A percentile compares a stretch with the other conserved stretches of the same genome.
These are phyloP conservation scores for Trididemnum clinides DNA, from an alignment of 23 tunicate genomes.

Conservation along the genomic window DNA sequence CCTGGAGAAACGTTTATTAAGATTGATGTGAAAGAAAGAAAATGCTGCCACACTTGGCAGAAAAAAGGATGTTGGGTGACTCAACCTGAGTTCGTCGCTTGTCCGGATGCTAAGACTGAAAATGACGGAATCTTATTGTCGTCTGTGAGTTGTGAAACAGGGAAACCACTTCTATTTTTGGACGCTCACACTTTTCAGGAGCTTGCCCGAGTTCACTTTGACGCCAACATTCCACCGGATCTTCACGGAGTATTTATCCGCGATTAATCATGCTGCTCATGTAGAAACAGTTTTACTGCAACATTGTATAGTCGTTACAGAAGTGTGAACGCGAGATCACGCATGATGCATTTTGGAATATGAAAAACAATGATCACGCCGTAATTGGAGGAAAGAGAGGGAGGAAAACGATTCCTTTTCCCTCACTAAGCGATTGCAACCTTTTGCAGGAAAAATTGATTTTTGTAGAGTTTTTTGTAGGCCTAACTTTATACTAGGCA, in stretches of 20 bases:
- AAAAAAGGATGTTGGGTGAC: conserved; percentile 92
- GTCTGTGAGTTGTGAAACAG: conserved; percentile 57
- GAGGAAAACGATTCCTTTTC: too few relatives aligned
- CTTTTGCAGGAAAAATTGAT: too few relatives aligned
- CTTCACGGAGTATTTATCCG: conserved; percentile 78
- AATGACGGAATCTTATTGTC: conserved; percentile 85
- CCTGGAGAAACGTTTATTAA: conserved; percentile 89
- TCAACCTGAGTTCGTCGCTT: conserved; percentile 61
- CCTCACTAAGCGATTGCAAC: too few relatives aligned
- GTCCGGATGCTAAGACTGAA: conserved; percentile 62
- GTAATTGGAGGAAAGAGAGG: too few relatives aligned
- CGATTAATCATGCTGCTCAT: too few relatives aligned
- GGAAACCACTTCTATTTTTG: conserved; percentile 68
- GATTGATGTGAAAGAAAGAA: conserved; percentile 48
- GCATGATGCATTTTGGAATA: too few relatives aligned
- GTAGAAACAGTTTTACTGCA: too few relatives aligned
- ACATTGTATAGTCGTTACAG: too few relatives aligned
- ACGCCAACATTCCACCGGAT: conserved; percentile 91
- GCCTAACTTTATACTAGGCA: too few relatives aligned
- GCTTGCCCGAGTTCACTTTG: conserved; percentile 68
- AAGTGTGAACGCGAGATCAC: too few relatives aligned
- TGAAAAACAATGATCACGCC: too few relatives aligned
- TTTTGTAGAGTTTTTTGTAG: too few relatives aligned
- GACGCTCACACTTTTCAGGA: conserved; percentile 70
- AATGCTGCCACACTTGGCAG: conserved; percentile 43